Percentiles rank a stretch among this genome's conserved stretches.
phyloP scores from a whole-genome alignment of 2,797 vertebrate species.

The Poeciliopsis turneri region DNA sequence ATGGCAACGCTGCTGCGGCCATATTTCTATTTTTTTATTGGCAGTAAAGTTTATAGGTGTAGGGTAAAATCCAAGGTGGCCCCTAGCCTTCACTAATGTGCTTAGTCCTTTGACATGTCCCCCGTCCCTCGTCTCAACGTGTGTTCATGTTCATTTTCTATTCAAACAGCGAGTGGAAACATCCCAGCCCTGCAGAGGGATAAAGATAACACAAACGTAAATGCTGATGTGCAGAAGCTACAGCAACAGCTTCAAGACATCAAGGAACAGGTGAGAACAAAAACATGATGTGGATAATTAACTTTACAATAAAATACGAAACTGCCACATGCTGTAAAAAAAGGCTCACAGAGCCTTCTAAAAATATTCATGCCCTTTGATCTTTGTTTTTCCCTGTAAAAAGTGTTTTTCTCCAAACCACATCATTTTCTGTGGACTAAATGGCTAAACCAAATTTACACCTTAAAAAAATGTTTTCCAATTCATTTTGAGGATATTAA shows the following conservation, averaged over 20 bases:
- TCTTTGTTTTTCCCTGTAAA: not conserved
- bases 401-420: not conserved
- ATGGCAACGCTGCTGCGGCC: constrained; percentile 11
- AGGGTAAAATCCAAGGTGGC: constrained; percentile 32
- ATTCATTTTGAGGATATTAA: not conserved
- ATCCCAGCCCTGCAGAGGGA: constrained; percentile 96
- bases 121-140: not conserved
- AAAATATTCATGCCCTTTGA: not conserved
- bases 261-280: constrained; percentile 90
- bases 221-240: constrained; percentile 97
- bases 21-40: constrained; percentile 17
- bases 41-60: constrained; percentile 28
- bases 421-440: not conserved
- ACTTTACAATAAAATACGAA: not conserved
- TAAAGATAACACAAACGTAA: constrained; percentile 99
- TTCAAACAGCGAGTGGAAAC: constrained; percentile 90
- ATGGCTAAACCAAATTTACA: not conserved
- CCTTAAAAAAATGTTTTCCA: not conserved
- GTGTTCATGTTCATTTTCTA: constrained; percentile 9
- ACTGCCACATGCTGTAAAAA: not conserved
- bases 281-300: not conserved
- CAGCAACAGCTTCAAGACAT: constrained; percentile 99
- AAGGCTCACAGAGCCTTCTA: not conserved
- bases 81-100: constrained; percentile 6
- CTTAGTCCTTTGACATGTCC: constrained; percentile 15